A percentile compares a stretch with the other conserved stretches of the same genome.
Evolutionary conservation across 2,113 vertebrate genomes (phyloP).

Genomic region (Malurus elegans): DNA sequence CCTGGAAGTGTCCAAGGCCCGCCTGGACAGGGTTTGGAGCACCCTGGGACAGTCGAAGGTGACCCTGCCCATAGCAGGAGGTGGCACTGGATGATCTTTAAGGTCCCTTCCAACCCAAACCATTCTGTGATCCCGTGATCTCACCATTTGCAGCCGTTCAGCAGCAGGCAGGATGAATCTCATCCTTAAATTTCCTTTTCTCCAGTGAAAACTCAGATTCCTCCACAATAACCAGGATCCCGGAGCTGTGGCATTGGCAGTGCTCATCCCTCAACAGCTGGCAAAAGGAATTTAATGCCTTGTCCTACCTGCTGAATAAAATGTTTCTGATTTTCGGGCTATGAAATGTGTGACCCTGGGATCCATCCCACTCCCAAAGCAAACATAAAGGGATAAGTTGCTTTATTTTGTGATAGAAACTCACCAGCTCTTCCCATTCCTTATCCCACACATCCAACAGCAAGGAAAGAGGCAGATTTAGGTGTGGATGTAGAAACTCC

Average conservation of each 20-base stretch:
- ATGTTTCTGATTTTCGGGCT: background rate
- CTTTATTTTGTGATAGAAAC: background rate
- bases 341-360: background rate
- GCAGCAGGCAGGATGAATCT: background rate
- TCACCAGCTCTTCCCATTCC: background rate
- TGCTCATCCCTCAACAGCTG: background rate
- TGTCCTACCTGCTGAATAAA: background rate
- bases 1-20: background rate
- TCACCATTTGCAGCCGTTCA: fast-evolving
- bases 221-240: background rate
- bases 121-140: too few species aligned
- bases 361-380: background rate
- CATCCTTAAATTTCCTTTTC: background rate
- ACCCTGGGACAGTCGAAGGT: fast-evolving
- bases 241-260: background rate
- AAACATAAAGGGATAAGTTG: background rate
- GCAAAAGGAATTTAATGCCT: background rate
- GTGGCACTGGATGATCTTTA: background rate
- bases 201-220: background rate
- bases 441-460: background rate
- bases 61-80: background rate
- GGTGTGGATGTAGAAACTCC: background rate
- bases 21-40: fast-evolving
- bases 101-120: background rate
- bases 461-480: background rate